These are phyloP conservation scores for Chrysolina oricalcia DNA, from an alignment of 2,888 invertebrate species.

Conservation along the genomic window DNA sequence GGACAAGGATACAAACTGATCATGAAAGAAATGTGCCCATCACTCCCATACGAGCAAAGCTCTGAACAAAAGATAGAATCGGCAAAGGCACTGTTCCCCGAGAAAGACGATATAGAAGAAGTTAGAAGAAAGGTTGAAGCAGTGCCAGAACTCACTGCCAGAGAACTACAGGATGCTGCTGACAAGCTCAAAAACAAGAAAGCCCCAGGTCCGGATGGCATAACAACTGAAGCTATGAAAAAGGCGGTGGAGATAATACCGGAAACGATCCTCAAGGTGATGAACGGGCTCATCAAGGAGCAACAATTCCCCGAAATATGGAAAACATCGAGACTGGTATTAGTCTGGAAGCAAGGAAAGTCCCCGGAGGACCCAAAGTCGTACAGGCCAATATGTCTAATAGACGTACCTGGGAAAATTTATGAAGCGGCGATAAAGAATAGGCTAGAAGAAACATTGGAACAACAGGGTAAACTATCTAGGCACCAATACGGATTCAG, in stretches of 20 bases:
- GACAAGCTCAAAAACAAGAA: background rate
- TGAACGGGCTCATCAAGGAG: slow-evolving; percentile 24
- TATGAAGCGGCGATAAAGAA: background rate
- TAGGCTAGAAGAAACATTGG: background rate
- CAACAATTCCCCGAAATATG: slow-evolving; percentile 40
- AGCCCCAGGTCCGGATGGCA: slow-evolving; percentile 39
- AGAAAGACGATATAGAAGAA: background rate
- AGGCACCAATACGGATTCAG: slow-evolving; percentile 43
- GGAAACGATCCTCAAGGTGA: slow-evolving; percentile 7
- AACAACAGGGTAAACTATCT: background rate
- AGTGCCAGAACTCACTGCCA: background rate
- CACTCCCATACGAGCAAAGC: background rate
- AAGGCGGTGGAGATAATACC: slow-evolving; percentile 5
- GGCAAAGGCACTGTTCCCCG: background rate
- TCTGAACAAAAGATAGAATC: background rate
- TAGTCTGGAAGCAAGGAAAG: background rate
- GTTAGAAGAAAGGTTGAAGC: background rate
- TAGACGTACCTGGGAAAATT: background rate
- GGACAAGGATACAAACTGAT: background rate
- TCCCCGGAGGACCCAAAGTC: background rate
- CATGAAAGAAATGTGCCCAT: background rate
- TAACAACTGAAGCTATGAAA: slow-evolving; percentile 34
- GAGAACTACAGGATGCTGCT: background rate
- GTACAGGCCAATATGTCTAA: background rate
- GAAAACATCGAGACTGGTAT: slow-evolving; percentile 39